phyloP scores from a whole-genome alignment of 2,888 invertebrate species.

The Pycnomerus fuliginosus region DNA sequence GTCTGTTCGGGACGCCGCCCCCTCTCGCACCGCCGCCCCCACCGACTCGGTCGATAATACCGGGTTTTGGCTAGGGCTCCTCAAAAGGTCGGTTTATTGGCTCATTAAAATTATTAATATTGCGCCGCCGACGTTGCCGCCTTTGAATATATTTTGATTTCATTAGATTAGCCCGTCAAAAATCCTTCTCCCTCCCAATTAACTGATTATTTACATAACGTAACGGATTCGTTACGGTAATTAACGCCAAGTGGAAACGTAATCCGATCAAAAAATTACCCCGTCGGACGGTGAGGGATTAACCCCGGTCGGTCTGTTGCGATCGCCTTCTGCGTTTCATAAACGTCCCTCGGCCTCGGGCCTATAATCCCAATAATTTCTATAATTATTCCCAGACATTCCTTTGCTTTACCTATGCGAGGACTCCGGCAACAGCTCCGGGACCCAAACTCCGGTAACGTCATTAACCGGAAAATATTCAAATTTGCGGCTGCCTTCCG shows the following conservation, averaged over 20 bases:
- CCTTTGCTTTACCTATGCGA: constrained; percentile 11
- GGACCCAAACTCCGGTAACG: constrained; percentile 5
- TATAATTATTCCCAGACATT: constrained; percentile 13
- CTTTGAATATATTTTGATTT: constrained; percentile 24
- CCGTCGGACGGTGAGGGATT: constrained; percentile 18
- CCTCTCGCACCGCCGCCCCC: constrained; percentile 20
- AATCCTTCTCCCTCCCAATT: constrained; percentile 24
- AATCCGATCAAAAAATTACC: constrained; percentile 22
- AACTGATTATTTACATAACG: constrained; percentile 32
- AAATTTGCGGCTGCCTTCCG: too few species aligned
- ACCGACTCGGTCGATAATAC: constrained; percentile 42
- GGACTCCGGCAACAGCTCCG: constrained; percentile 10
- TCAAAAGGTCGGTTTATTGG: constrained; percentile 46
- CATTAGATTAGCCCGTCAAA: constrained; percentile 20
- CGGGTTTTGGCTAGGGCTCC: constrained; percentile 44
- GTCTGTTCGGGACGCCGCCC: constrained; percentile 24
- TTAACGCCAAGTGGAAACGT: constrained; percentile 22
- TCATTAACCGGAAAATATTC: too few species aligned
- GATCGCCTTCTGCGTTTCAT: constrained; percentile 13
- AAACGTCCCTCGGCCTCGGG: constrained; percentile 13
- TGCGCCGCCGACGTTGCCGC: constrained; percentile 25
- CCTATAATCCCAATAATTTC: constrained; percentile 11
- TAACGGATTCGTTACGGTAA: constrained; percentile 20
- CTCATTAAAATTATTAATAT: constrained; percentile 42
- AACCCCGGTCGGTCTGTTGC: constrained; percentile 16